Evolutionary conservation across 2,888 invertebrate genomes (phyloP).

Genomic region (Melanotus villosus): DNA sequence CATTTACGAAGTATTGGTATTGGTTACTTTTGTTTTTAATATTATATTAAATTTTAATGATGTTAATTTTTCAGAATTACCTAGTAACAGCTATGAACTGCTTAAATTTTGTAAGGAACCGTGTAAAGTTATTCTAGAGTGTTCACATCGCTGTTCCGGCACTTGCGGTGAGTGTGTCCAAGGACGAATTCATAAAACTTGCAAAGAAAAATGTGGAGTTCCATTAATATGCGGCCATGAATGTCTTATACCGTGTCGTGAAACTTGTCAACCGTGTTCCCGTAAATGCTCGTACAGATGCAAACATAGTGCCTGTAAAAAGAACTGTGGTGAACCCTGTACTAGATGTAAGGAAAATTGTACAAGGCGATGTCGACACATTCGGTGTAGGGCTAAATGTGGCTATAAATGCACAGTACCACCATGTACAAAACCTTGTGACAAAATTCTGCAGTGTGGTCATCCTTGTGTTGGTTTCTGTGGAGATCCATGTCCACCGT

Average conservation of each 20-base stretch:
- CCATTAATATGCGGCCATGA: slow-evolving; percentile 76
- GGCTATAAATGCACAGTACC: slow-evolving; percentile 67
- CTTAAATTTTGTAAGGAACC: too few species aligned
- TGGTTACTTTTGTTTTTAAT: too few species aligned
- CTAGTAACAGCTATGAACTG: too few species aligned
- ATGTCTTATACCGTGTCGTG: slow-evolving; percentile 72
- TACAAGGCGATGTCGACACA: slow-evolving; percentile 41
- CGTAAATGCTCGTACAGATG: slow-evolving; percentile 70
- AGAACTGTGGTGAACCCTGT: slow-evolving; percentile 67
- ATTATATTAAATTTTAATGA: too few species aligned
- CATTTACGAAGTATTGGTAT: slow-evolving; percentile 55
- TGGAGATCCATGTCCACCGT: slow-evolving; percentile 77
- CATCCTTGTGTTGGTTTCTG: slow-evolving; percentile 80
- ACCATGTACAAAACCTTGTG: slow-evolving; percentile 69
- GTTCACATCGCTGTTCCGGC: slow-evolving; percentile 70
- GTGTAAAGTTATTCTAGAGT: too few species aligned
- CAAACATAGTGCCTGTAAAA: slow-evolving; percentile 70
- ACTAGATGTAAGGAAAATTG: slow-evolving; percentile 62
- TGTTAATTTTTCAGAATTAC: too few species aligned
- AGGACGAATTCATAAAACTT: slow-evolving; percentile 74
- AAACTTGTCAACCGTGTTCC: slow-evolving; percentile 73
- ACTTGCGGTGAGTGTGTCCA: slow-evolving; percentile 72
- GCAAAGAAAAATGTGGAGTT: slow-evolving; percentile 72
- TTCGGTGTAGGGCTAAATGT: slow-evolving; percentile 68
- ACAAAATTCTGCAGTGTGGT: slow-evolving; percentile 68